Conservation (phyloP, 2,797 vertebrate species). For the Alauda arvensis region DNA sequence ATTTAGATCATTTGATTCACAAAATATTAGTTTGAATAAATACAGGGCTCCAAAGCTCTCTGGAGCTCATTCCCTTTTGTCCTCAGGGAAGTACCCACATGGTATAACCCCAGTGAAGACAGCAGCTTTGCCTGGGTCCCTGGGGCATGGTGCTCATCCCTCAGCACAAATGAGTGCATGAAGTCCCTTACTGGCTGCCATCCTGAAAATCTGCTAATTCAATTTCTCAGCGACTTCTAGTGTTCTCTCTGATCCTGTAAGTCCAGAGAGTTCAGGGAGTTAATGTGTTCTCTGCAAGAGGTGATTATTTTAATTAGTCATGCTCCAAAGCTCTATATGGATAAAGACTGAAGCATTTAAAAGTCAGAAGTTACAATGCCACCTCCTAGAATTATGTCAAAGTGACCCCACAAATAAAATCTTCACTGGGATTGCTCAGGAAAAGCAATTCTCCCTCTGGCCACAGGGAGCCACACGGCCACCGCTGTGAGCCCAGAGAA, state of each 20-base stretch:
- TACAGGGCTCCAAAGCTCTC: neutral
- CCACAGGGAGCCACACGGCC: constrained; percentile 14
- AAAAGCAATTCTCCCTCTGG: neutral
- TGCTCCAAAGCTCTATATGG: neutral
- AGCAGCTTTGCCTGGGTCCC: neutral
- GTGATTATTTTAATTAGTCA: constrained; percentile 29
- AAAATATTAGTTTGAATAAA: constrained; percentile 7
- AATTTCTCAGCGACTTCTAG: neutral
- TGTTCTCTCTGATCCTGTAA: neutral
- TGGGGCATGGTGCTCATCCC: neutral
- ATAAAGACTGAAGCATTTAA: neutral
- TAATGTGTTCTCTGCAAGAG: constrained; percentile 10
- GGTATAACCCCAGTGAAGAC: neutral
- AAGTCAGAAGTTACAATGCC: neutral
- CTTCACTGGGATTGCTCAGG: neutral
- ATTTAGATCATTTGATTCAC: constrained; percentile 24
- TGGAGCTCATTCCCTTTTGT: neutral
- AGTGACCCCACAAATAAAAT: neutral
- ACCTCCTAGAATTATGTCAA: neutral
- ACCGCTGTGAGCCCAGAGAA: neutral
- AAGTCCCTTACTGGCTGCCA: neutral
- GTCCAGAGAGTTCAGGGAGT: neutral
- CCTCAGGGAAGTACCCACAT: neutral
- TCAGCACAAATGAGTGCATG: neutral
- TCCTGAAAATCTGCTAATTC: constrained; percentile 23